phyloP scores from a whole-genome alignment of 1,140 invertebrate genomes.

The Sinonovacula constricta region DNA sequence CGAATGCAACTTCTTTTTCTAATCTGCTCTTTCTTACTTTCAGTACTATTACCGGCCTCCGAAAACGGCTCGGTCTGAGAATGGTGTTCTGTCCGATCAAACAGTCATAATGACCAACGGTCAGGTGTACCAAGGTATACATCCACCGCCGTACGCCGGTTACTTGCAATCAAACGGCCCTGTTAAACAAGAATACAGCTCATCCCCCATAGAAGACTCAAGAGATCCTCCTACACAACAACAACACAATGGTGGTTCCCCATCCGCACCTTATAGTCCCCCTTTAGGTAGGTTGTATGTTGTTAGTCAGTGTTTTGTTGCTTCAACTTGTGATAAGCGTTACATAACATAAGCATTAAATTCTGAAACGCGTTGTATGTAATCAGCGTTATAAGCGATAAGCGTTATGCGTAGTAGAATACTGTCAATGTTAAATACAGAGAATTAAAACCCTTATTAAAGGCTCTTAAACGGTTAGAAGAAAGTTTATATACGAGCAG shows the following conservation, averaged over 20 bases:
- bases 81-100: conserved; percentile 37
- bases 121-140: conserved; percentile 41
- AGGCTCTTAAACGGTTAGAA: no score
- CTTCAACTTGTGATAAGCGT: no score
- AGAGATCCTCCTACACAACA: conserved; percentile 4
- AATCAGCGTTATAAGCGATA: no score
- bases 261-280: conserved; percentile 34
- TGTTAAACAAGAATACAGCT: conserved; percentile 51
- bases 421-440: no score
- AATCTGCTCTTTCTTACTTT: not conserved
- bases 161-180: conserved; percentile 17
- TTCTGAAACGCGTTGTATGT: no score
- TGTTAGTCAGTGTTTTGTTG: no score
- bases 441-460: no score
- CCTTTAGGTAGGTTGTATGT: conserved; percentile 35
- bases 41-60: conserved; percentile 42
- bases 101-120: conserved; percentile 42
- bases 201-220: conserved; percentile 33
- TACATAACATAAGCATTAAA: no score
- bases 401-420: no score
- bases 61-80: conserved; percentile 39
- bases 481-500: no score
- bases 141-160: conserved; percentile 39
- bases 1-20: no score
- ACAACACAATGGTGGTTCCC: not conserved